phyloP scores from a whole-genome alignment of 2,888 invertebrate species.

The Entomobrya proxima region DNA sequence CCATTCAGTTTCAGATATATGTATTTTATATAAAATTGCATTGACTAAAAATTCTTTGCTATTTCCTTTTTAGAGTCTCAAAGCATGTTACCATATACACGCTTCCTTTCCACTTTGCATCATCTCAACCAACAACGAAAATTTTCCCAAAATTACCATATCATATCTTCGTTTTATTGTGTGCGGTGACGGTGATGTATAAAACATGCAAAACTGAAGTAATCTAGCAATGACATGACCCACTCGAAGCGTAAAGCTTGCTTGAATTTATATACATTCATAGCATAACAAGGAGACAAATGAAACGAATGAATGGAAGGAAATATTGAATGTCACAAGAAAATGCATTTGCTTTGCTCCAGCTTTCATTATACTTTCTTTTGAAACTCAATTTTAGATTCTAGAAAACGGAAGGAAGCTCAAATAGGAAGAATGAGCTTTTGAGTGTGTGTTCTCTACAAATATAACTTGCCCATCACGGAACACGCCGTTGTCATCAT shows the following conservation, averaged over 20 bases:
- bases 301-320: slow-evolving; percentile 40
- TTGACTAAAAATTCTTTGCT: slow-evolving; percentile 35
- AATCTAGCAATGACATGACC: not conserved
- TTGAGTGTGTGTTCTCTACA: slow-evolving; percentile 26
- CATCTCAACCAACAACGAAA: slow-evolving; percentile 45
- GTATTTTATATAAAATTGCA: not conserved
- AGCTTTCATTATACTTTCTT: not conserved
- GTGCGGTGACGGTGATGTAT: slow-evolving; percentile 37
- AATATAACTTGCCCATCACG: not conserved
- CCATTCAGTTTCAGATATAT: not conserved
- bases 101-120: slow-evolving; percentile 21
- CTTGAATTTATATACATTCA: not conserved
- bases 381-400: not conserved
- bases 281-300: slow-evolving; percentile 7
- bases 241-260: not conserved
- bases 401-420: slow-evolving; percentile 50
- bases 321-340: slow-evolving; percentile 58
- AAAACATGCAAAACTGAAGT: slow-evolving; percentile 34
- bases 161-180: slow-evolving; percentile 55
- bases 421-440: slow-evolving; percentile 45
- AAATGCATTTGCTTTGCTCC: slow-evolving; percentile 51
- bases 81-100: not conserved
- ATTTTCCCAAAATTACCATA: slow-evolving; percentile 58
- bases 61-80: slow-evolving; percentile 45
- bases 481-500: slow-evolving; percentile 19